Base-by-base conservation (phyloP, 2,888 invertebrate genomes). In the Papilio demoleus region DNA sequence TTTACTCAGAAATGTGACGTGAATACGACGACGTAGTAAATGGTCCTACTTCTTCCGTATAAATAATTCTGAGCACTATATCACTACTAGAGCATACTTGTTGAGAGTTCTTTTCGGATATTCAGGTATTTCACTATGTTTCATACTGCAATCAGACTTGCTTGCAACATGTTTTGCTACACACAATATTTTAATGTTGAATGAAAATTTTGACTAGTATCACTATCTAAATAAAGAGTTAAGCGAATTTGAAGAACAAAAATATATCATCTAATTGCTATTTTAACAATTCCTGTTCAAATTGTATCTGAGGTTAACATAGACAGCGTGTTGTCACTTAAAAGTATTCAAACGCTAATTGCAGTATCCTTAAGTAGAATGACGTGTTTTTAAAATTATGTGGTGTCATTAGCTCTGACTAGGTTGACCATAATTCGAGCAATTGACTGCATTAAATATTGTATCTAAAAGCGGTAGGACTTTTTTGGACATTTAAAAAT, bases 291-390 rank as follows among this genome's bases (percentile, higher is more conserved):
- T 38, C 38, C 5, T 17, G 1, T 42, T 42, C 19, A 19, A 38
- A 17, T 47, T 4, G 22, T 47, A 0, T 22, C 12, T 47, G 22
- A 12, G 9, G 9, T 45, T 45, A 0, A 17, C 19, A 22, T 47
- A 19, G 22, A 22, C 5, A 34, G 34, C 42, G n/a, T 45, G 38
- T 36, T 53, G 50, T 36, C 1, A 53, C 59, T 19, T 36, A 65
- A 61, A 65, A 11, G 64, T 45, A 19, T 69, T 69, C 45, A 45
- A 69, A 65, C 34, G 69, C 22, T 61, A 69, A 69, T 69, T 61
- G 60, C 69, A 45, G 56, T 65, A 69, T 65, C 19, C 58, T 40
- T 64, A 38, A 34, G 59, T 60, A 40, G 40, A 56, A n/a, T 62
- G 67, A 42, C 40, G 61, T 56, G 53, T 67, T 65, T 66, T 67